Evolutionary conservation across 64 coral and sea anemone species (phyloP).

Genomic region (Pocillopora damicornis): DNA sequence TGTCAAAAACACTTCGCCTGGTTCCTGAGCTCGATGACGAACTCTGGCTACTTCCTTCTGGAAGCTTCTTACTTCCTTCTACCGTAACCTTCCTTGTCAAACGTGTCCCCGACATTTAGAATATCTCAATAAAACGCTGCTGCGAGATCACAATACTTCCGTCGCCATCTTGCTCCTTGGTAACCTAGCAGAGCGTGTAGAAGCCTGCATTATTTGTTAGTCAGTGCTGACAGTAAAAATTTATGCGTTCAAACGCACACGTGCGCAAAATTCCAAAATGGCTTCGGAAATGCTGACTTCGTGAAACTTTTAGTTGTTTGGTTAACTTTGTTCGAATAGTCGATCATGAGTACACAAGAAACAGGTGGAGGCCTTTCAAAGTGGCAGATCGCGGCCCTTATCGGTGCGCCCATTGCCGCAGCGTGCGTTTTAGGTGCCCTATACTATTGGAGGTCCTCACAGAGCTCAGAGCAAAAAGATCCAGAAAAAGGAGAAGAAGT

Average conservation of each 20-base stretch:
- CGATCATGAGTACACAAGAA: conserved; percentile 60
- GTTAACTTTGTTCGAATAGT: conserved; percentile 1
- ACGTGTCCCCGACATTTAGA: conserved; percentile 82
- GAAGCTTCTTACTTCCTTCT: conserved; percentile 83
- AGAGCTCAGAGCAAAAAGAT: not conserved
- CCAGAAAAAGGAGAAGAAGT: conserved; percentile 4
- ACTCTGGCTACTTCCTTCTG: conserved; percentile 47
- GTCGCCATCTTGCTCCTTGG: conserved; percentile 26
- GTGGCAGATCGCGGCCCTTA: conserved; percentile 51
- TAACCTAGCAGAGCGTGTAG: not conserved
- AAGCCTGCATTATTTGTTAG: conserved; percentile 3
- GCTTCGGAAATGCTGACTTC: not conserved
- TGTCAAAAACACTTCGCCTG: conserved; percentile 93
- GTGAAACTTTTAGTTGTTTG: not conserved
- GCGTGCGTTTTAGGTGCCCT: conserved; percentile 35
- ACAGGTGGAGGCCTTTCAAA: conserved; percentile 33
- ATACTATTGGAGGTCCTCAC: conserved; percentile 37
- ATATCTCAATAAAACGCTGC: not conserved
- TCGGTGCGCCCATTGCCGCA: conserved; percentile 45
- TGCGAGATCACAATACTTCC: not conserved
- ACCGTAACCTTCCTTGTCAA: conserved; percentile 97
- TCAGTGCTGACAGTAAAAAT: not conserved
- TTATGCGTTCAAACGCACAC: conserved; percentile 34
- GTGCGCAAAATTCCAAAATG: conserved; percentile 45
- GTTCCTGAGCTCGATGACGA: conserved; percentile 42